Evolutionary conservation across 2,888 invertebrate genomes (phyloP), one percentile per base, ranked within the genome.

Genomic region (Apotomis betuletana): DNA sequence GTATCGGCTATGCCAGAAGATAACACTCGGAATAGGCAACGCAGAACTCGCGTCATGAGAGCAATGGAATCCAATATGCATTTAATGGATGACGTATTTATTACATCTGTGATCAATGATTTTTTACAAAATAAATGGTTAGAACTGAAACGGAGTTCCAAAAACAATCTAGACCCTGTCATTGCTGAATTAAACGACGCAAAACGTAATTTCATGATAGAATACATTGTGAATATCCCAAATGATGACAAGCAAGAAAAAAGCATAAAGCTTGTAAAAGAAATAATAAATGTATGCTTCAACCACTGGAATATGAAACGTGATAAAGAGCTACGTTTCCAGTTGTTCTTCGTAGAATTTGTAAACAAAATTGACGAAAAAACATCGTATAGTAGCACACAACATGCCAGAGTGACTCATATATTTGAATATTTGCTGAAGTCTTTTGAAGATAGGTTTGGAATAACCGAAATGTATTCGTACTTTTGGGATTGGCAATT

Each of bases 1-100:
- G 78, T 89, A 0, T 77, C 75, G 15, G 79, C 78, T 12, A 80
- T 88, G 9, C 75, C 81, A n/a, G 75, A 80, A 13, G 83, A 82
- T 57, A 67, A 70, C 4, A 6, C 5, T 41, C 73, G 55, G 4
- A 85, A 85, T 73, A 68, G 82, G 3, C 49, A 68, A 13, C 78
- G 79, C 5, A 81, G 79, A 73, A 61, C 12, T 5, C 46, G n/a
- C 10, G 69, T 87, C 3, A 62, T 87, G 51, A 13, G 69, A 3
- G 74, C 68, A 52, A 83, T 88, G 3, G 69, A 67, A 70, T 46
- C 44, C 0, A 73, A 79, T 15, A 78, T 86, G 15, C 13, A 75
- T 41, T 61, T 75, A 3, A 61, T 87, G 8, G 76, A 81, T 13
- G 78, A 80, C 73, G 78, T 80, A n/a, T 76, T 79, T 60, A 54